phyloP scores from a whole-genome alignment of 2,797 vertebrate species.

The Nannoperca australis region DNA sequence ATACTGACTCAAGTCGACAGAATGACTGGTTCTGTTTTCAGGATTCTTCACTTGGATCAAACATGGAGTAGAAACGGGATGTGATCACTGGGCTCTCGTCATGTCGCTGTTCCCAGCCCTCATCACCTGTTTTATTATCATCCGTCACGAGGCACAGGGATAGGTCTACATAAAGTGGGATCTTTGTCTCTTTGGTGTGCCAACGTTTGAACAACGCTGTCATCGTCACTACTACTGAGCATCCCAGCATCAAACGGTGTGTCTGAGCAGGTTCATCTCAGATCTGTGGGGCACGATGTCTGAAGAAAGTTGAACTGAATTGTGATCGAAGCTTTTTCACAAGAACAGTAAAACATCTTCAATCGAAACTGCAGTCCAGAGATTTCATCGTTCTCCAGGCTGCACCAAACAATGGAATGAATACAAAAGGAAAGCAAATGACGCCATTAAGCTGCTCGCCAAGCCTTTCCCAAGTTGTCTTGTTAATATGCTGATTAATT shows the following conservation, averaged over 20 bases:
- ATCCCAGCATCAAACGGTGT: neutral
- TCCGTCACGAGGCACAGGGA: neutral
- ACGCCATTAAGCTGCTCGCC: conserved; percentile 62
- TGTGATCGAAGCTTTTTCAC: neutral
- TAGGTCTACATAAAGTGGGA: neutral
- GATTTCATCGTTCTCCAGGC: conserved; percentile 16
- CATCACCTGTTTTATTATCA: neutral
- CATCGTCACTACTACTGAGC: neutral
- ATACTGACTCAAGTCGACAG: neutral
- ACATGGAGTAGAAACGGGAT: neutral
- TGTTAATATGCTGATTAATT: conserved; percentile 70
- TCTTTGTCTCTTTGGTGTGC: neutral
- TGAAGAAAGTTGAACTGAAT: neutral
- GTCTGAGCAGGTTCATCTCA: neutral
- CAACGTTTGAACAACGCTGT: neutral
- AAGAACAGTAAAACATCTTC: neutral
- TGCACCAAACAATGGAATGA: conserved; percentile 62
- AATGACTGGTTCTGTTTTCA: neutral
- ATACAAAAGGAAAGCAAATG: conserved; percentile 64
- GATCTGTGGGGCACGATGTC: neutral
- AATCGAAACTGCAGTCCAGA: conserved; percentile 3
- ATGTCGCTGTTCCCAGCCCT: too few relatives aligned
- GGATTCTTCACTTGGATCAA: neutral
- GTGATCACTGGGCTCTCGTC: neutral
- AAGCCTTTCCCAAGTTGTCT: conserved; percentile 50